A percentile compares a stretch with the other conserved stretches of the same genome.
These are phyloP conservation scores for Platygyra sinensis DNA, from an alignment of 64 coral and sea anemone species.

Conservation along the genomic window DNA sequence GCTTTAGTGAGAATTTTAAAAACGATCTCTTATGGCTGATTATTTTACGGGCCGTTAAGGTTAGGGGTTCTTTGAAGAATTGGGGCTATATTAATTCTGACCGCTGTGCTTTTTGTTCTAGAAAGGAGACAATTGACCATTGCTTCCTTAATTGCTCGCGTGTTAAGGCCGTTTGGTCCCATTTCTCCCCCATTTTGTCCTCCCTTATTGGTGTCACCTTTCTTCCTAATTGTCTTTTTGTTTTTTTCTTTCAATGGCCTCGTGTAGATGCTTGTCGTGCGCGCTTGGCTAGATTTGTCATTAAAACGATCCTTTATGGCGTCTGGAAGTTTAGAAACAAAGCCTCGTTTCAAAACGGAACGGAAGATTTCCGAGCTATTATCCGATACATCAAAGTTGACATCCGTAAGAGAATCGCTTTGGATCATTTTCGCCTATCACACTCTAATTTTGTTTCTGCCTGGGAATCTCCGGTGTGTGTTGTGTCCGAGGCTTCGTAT, in stretches of 20 bases:
- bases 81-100: constrained; percentile 4
- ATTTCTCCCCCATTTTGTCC: not conserved
- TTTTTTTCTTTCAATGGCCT: not conserved
- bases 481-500: no score
- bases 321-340: not conserved
- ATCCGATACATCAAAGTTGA: no score
- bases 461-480: no score
- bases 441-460: no score
- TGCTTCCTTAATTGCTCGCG: not conserved
- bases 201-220: not conserved
- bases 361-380: not conserved
- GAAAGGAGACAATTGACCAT: not conserved
- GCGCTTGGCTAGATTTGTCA: not conserved
- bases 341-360: not conserved
- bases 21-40: not conserved
- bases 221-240: no score
- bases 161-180: not conserved
- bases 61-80: not conserved
- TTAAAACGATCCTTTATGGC: not conserved
- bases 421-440: no score
- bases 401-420: no score
- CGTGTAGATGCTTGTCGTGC: no score
- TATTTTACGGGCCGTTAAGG: not conserved
- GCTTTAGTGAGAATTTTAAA: not conserved
- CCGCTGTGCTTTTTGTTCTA: not conserved